These are phyloP conservation scores for Stichopus horrens DNA, from an alignment of 53 echinoderm and acorn worm species.

Conservation along the genomic window DNA sequence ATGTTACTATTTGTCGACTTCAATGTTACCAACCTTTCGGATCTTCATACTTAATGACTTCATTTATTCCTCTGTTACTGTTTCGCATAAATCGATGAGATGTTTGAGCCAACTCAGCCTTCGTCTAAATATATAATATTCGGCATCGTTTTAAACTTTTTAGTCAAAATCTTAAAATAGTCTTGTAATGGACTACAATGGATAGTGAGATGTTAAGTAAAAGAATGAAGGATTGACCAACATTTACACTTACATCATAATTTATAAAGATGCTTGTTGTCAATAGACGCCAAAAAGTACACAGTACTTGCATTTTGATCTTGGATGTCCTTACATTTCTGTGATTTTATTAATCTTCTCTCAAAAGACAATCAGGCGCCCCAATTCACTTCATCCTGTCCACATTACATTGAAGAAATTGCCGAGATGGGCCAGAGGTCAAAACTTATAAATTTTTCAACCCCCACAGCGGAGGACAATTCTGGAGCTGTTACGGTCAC, in stretches of 20 bases:
- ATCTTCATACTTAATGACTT: too few species aligned
- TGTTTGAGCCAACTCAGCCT: too few species aligned
- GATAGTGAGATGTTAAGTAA: neutral
- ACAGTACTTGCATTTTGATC: neutral
- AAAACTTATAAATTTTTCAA: neutral
- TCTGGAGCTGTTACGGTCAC: neutral
- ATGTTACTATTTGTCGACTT: too few species aligned
- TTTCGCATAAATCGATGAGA: too few species aligned
- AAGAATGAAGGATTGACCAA: too few species aligned
- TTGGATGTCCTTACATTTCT: neutral
- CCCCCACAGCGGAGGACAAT: neutral
- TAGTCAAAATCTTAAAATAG: too few species aligned
- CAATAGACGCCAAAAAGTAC: neutral
- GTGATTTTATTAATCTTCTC: neutral
- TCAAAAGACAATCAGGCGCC: neutral
- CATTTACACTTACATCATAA: neutral
- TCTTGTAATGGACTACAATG: neutral
- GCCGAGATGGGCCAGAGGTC: neutral
- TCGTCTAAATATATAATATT: too few species aligned
- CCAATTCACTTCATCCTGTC: neutral
- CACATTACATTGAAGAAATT: neutral
- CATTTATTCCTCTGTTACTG: too few species aligned
- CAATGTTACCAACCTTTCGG: too few species aligned
- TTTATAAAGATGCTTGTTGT: neutral
- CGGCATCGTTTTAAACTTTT: too few species aligned